Percentiles rank a stretch among this genome's conserved stretches.
phyloP scores from a whole-genome alignment of 2,888 invertebrate genomes.

The Leptinotarsa rubiginosa region DNA sequence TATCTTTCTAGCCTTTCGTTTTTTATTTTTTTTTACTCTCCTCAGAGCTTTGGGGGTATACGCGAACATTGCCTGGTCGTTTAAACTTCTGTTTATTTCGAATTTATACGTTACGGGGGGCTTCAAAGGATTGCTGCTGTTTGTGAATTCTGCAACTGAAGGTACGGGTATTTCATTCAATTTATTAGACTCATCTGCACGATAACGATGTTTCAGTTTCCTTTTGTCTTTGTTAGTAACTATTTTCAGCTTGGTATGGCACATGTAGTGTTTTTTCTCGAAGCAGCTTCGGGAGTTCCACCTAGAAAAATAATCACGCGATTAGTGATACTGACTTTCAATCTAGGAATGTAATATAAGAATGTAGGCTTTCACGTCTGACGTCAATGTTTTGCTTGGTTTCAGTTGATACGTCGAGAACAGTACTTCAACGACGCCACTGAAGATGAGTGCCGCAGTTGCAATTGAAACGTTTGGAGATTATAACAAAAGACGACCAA shows the following conservation, averaged over 20 bases:
- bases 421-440: too few species aligned
- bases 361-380: too few species aligned
- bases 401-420: too few species aligned
- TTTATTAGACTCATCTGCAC: constrained; percentile 66
- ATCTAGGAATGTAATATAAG: too few species aligned
- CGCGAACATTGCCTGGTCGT: constrained; percentile 46
- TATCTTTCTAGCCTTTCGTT: constrained; percentile 57
- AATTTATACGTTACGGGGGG: constrained; percentile 33
- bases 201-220: constrained; percentile 67
- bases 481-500: too few species aligned
- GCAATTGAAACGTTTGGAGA: too few species aligned
- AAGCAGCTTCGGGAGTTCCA: constrained; percentile 78
- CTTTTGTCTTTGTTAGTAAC: constrained; percentile 68
- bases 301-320: constrained; percentile 62
- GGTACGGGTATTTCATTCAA: constrained; percentile 71
- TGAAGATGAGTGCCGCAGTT: too few species aligned
- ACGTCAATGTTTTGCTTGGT: too few species aligned
- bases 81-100: constrained; percentile 45
- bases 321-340: neutral
- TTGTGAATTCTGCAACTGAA: constrained; percentile 53
- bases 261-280: constrained; percentile 76
- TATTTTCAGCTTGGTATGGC: constrained; percentile 74
- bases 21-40: constrained; percentile 62
- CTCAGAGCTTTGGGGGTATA: constrained; percentile 40
- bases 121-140: constrained; percentile 52